Evolutionary conservation across 1,140 invertebrate species (phyloP), one percentile per base, ranked within the genome.

Genomic region (Cydia splendana): DNA sequence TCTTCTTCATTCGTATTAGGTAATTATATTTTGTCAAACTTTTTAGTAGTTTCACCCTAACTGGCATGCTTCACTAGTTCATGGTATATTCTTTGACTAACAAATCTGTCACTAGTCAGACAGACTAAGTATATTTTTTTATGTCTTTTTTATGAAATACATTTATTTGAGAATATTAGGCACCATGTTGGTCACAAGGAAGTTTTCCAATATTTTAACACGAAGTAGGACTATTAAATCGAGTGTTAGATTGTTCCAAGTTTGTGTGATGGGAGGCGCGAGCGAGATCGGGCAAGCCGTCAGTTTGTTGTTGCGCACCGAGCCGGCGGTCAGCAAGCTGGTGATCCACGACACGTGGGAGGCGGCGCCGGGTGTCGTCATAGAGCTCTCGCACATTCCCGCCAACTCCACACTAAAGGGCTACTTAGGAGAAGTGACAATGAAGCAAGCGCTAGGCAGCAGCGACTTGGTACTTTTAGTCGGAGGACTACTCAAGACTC

Each of bases 401-500:
- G 76, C 79, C 5, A 80, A 84, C 0, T 77, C 84, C 10, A 18
- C 45, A n/a, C n/a, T 88, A 12, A 79, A 80, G 74, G 85, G 85
- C 24, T 88, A 78, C 51, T 75, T 53, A 2, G 86, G 84, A 38
- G 78, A 85, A 28, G 81, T 82, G 5, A 81, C 80, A 28, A 71
- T 88, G 51, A 81, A 85, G 82, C 79, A 94, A 91, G 81, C 87
- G 20, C 65, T 76, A 7, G 77, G 79, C 74, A 76, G 84, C 51
- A 90, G 93, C 34, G 93, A 96, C 79, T 84, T 97, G 53, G 94
- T 97, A 6, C 90, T 97, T 42, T 95, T 96, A 48, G 95, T 95
- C 38, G 96, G 96, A 75, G 96, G 96, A 77, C 93, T 95, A 2
- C 94, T 95, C n/a, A 87, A 95, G 76, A 96, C 95, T 83, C 95